Evolutionary conservation across 2,888 invertebrate species (phyloP), one percentile per base, ranked within the genome.

Genomic region (Timandra comae): DNA sequence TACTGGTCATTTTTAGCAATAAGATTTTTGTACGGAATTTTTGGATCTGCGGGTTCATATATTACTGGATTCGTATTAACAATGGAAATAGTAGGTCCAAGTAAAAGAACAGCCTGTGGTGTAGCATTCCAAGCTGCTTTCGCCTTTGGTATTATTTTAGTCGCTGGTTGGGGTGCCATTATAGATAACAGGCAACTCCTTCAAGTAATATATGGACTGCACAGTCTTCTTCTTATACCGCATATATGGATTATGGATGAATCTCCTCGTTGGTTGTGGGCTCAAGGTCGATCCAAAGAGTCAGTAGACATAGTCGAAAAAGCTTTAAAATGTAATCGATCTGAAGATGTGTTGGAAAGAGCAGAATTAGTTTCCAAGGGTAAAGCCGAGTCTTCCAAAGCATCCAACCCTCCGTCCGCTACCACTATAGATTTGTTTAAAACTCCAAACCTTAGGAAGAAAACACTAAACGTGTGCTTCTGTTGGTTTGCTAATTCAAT

Each of bases 191-290:
- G 92, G 29, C 88, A 90, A 69, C 70, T 90, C 51, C 84, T 95
- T n/a, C 95, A 95, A 78, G 82, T 93, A 0, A 76, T 93, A 2
- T 94, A 94, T 56, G 95, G 94, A 1, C 73, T 93, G 16, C 95
- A 95, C 55, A 89, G 92, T 30, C 70, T 90, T 9, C 63, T 94
- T 0, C 86, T 95, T 1, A 71, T 95, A 19, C 91, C 90, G 1
- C 94, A 95, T 61, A 94, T 93, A 88, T 95, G 95, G 95, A 75
- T 94, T 3, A 91, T 96, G 89, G 95, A 95, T 52, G 95, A 96
- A 77, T 95, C 95, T 4, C 94, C 95, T 0, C 88, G 95, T 8
- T 96, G 95, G 95, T 72, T 95, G 4, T 95, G 95, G 95, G 90
- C 91, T 20, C 93, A 95, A 63, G 95, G 94, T 0, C 87, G 91